A percentile compares a stretch with the other conserved stretches of the same genome.
These are phyloP conservation scores for Sceloporus tristichus DNA, from an alignment of 2,113 vertebrate genomes.

Conservation along the genomic window DNA sequence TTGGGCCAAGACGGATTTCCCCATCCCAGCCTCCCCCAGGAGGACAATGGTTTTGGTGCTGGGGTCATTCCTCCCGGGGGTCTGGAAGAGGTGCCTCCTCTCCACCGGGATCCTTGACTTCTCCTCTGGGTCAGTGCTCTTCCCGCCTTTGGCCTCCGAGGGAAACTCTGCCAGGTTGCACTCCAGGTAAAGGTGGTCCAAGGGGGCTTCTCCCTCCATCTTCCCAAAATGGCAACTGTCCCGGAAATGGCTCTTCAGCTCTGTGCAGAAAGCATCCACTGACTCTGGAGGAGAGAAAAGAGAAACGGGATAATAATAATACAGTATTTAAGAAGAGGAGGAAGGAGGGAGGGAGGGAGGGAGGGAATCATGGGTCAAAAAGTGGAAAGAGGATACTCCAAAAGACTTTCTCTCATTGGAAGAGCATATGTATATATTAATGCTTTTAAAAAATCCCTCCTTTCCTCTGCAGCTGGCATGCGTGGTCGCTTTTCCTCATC, in stretches of 20 bases:
- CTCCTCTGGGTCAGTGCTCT: constrained; percentile 79
- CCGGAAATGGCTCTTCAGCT: constrained; percentile 75
- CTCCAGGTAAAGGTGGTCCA: constrained; percentile 81
- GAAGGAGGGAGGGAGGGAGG: too few species aligned
- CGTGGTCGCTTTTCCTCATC: too few species aligned
- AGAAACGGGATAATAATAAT: too few species aligned
- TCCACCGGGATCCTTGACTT: constrained; percentile 68
- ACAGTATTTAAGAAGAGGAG: too few species aligned
- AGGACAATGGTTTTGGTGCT: constrained; percentile 78
- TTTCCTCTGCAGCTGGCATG: too few species aligned
- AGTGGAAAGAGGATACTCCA: too few species aligned
- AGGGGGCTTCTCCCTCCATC: constrained; percentile 64
- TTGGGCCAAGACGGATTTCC: constrained; percentile 87
- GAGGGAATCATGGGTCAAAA: too few species aligned
- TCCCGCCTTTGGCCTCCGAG: constrained; percentile 74
- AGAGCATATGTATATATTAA: too few species aligned
- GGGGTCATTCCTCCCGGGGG: constrained; percentile 50
- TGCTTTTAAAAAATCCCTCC: too few species aligned
- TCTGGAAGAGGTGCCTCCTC: constrained; percentile 78
- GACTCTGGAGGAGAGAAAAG: constrained; percentile 72
- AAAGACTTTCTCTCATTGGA: too few species aligned
- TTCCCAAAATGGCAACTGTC: constrained; percentile 63
- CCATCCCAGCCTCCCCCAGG: constrained; percentile 87
- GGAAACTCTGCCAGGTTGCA: constrained; percentile 77
- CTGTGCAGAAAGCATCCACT: constrained; percentile 77